Percentiles rank a stretch among this genome's conserved stretches.
phyloP scores from a whole-genome alignment of 2,888 invertebrate species.

The Parnassius orleans region DNA sequence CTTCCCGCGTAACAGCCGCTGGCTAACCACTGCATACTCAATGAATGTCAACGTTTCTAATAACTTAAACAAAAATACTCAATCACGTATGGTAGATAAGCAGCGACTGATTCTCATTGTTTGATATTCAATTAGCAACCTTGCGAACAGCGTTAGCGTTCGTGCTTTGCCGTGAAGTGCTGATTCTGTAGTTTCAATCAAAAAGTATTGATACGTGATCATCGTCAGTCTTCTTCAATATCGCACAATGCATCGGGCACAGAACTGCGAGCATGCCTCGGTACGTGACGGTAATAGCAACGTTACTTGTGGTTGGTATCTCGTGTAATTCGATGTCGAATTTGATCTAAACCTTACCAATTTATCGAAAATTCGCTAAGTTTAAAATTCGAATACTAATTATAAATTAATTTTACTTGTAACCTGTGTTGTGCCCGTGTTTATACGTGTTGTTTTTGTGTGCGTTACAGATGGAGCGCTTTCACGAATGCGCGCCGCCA shows the following conservation, averaged over 20 bases:
- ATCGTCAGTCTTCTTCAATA: slow-evolving; percentile 32
- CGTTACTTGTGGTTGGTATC: slow-evolving; percentile 59
- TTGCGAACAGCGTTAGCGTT: slow-evolving; percentile 35
- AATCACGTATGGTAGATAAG: slow-evolving; percentile 54
- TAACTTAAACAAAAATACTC: slow-evolving; percentile 13
- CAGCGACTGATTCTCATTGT: slow-evolving; percentile 36
- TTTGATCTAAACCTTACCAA: background rate
- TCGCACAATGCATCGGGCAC: slow-evolving; percentile 53
- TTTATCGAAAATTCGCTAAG: background rate
- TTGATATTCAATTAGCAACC: slow-evolving; percentile 28
- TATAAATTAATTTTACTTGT: too few relatives aligned
- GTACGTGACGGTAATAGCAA: slow-evolving; percentile 52
- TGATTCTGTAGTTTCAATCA: slow-evolving; percentile 29
- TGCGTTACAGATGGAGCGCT: slow-evolving; percentile 42
- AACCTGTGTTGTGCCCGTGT: background rate
- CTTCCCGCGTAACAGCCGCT: slow-evolving; percentile 58
- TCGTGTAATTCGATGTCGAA: slow-evolving; percentile 14
- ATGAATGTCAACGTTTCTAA: slow-evolving; percentile 15
- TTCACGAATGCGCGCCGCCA: slow-evolving; percentile 43
- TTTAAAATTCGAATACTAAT: too few relatives aligned
- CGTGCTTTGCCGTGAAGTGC: slow-evolving; percentile 26
- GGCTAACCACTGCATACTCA: slow-evolving; percentile 57
- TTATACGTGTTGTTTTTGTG: background rate
- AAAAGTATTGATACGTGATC: slow-evolving; percentile 47
- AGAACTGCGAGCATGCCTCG: slow-evolving; percentile 51